Percentiles rank a stretch among this genome's conserved stretches.
Conservation (phyloP, 2,113 vertebrate species). For the Vombatus ursinus region DNA sequence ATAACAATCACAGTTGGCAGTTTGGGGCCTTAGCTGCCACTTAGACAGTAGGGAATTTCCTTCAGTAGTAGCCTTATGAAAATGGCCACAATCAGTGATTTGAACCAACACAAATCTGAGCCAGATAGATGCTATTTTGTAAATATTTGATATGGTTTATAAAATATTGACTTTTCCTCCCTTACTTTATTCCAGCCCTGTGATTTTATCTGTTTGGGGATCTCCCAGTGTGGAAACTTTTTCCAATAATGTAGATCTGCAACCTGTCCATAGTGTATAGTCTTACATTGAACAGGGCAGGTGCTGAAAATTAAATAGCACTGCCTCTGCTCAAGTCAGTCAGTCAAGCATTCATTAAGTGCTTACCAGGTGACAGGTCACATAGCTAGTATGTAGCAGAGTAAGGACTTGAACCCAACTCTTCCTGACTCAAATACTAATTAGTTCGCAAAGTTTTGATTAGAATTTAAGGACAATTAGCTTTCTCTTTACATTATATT, state of each 20-base stretch:
- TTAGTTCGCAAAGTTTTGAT: neutral
- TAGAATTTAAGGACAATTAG: neutral
- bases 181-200: neutral
- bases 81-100: neutral
- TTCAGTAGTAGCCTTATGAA: neutral
- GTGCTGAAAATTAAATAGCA: neutral
- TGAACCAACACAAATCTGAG: neutral
- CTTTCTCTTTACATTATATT: neutral
- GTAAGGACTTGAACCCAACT: neutral
- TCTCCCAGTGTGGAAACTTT: neutral
- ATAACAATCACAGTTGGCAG: conserved; percentile 44
- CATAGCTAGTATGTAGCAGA: neutral
- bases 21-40: conserved; percentile 57
- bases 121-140: neutral
- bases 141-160: neutral
- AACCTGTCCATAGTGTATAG: neutral
- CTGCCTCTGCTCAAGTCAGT: neutral
- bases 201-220: neutral
- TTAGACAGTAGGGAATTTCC: conserved; percentile 45
- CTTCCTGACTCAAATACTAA: neutral
- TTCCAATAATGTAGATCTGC: neutral
- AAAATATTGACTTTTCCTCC: neutral
- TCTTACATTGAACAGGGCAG: neutral
- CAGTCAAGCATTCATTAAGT: neutral
- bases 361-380: neutral